Evolutionary conservation across 1,140 invertebrate species (phyloP), one percentile per base, ranked within the genome.

Genomic region (Atopsyche davidsoni): DNA sequence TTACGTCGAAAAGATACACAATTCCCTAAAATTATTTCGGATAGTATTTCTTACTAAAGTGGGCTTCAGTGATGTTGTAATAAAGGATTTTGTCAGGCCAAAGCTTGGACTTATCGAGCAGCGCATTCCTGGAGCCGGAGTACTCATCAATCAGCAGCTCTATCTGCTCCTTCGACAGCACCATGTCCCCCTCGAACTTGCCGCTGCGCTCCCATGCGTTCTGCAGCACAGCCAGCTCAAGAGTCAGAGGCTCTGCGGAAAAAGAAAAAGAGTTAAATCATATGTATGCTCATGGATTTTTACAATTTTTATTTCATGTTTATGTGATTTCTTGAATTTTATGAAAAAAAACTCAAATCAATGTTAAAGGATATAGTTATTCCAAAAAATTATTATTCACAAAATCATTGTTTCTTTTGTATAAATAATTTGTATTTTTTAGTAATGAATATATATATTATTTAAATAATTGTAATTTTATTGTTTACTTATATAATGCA

Each of bases 51-150:
- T 75, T 70, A 85, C 82, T 67, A 53, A 85, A 85, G 61, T 82
- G 76, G 44, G 78, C 69, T 17, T 70, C 70, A 35, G 4, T 36
- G 14, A 85, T 82, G 32, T 75, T 75, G 55, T 80, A 82, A 19
- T 82, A 76, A 3, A 86, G 74, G 40, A 79, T 69, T 36, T 79
- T 82, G 41, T 75, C 69, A 0, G 75, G 75, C 83, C 83, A 86
- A 25, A 75, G 71, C 14, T 70, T 70, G 1, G 70, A 70, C 14
- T 70, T 71, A 55, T 83, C 76, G 11, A 75, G 60, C 14, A 85
- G 59, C 1, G 79, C 82, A 50, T 86, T 83, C 47, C 77, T 63
- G 10, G 69, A 63, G 1, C 73, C 62, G 0, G 62, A 64, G 11
- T 72, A 63, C 22, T 69, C 62, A 24, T 67, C 61, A 1, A 74